Base-by-base conservation (phyloP, 2,888 invertebrate genomes). In the Synergus japonicus region DNA sequence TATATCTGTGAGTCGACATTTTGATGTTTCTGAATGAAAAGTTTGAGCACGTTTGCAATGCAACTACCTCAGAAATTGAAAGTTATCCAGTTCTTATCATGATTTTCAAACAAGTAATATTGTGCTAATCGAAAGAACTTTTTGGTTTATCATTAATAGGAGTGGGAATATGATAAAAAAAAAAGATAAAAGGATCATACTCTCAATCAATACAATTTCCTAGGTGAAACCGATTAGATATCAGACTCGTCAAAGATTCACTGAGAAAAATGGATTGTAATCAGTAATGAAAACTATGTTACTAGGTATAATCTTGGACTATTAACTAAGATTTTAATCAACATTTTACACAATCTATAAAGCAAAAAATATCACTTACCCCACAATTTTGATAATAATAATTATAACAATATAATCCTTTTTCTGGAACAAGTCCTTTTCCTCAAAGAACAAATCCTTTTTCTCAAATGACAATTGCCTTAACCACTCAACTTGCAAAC, bases 161-260 rank as follows among this genome's bases (percentile, higher is more conserved):
- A 22, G 29, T 9, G 69, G 49, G 37, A 13, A 49, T 1, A 8
- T 3, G 58, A 60, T 15, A 69, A 46, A 9, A 49, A 29, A 15
- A 66, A n/a, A 29, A 46, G 8, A 15, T 69, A 49, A n/a, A 29
- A 22, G 15, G 67, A 67, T 65, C 22, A 29, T 29, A 65, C n/a
- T 69, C 66, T 81, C 77, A 82, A 83, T 82, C 85, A 83, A 86
- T 84, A 83, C 76, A 82, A 81, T 81, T 78, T 41, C 83, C 82
- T 80, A 77, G 82, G 46, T 41, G 73, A 82, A 66, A 76, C 46
- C 46, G 81, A 85, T 85, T 81, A 82, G 64, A 18, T 65, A 12
- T 43, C 76, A 43, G 37, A 66, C 15, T 49, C 2, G 7, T 49
- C 15, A 49, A 15, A 49, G 15, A 15, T 15, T n/a, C n/a, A n/a